Conservation (phyloP, 1,140 invertebrate species). For the Meteorus sp. region DNA sequence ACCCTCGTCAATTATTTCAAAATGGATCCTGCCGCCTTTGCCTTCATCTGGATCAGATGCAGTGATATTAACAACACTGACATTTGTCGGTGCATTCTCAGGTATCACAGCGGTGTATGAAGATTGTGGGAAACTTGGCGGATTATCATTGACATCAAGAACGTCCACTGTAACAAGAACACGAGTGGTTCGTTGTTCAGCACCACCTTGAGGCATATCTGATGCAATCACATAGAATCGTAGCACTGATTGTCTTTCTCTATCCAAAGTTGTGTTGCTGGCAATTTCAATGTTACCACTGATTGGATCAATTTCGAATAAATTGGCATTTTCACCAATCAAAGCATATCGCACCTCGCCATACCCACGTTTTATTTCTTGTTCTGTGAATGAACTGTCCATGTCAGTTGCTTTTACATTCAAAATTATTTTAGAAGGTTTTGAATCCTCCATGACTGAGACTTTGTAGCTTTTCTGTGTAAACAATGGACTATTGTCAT, state of each 20-base stretch:
- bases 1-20: conserved; percentile 72
- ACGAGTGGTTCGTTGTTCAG: conserved; percentile 65
- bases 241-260: conserved; percentile 72
- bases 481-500: conserved; percentile 80
- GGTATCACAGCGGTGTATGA: conserved; percentile 66
- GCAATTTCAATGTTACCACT: conserved; percentile 70
- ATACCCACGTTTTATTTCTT: conserved; percentile 66
- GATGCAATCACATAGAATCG: conserved; percentile 71
- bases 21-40: conserved; percentile 67
- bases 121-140: conserved; percentile 62
- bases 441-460: conserved; percentile 70
- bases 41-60: conserved; percentile 80
- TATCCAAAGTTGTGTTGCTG: conserved; percentile 70
- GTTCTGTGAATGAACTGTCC: conserved; percentile 66
- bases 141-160: conserved; percentile 82
- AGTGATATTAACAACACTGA: conserved; percentile 72
- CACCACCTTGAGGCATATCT: conserved; percentile 70
- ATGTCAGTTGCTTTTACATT: conserved; percentile 71
- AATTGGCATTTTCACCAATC: conserved; percentile 70
- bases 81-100: conserved; percentile 72
- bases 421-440: conserved; percentile 68
- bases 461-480: conserved; percentile 70
- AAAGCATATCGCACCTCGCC: conserved; percentile 71
- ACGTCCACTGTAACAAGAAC: conserved; percentile 72
- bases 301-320: conserved; percentile 71